Base-by-base conservation (phyloP, 2,113 vertebrate species). In the Triplophysa tibetana region DNA sequence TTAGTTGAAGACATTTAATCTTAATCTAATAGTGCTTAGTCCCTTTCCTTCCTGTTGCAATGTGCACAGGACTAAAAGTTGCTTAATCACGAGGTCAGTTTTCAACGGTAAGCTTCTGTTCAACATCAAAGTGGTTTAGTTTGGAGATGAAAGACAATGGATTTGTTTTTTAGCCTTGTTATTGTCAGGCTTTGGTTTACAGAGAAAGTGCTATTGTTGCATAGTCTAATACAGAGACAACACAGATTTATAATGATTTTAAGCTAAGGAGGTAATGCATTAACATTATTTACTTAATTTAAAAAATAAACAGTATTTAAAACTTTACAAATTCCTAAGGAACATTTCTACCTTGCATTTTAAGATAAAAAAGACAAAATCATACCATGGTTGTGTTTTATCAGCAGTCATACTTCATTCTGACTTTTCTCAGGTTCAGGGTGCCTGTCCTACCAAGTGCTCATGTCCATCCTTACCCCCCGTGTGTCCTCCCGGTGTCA, bases 401-500 rank as follows among this genome's bases (percentile, higher is more conserved):
- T 21, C 16, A 54, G 50, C n/a, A 17, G 58, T n/a, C 16, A 45
- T 9, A 64, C 16, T 54, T 69, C 68, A 17, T 54, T 54, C 50
- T 72, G 26, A 43, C 17, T 43, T 41, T 66, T 64, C 56, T 67
- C 65, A 86, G 88, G 86, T 85, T 65, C 80, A 82, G 17, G 64
- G 79, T 2, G 78, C 56, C 19, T 90, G 89, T 62, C 86, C 83
- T 1, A n/a, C 24, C 13, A 75, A 81, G 66, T 90, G 88, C 78
- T 83, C 60, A 1, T 90, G 89, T 69, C 87, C 88, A 8, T 19
- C 75, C 4, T 56, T 76, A 8, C 73, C 73, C 0, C 82, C 87
- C 9, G 76, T 60, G 9, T 90, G 89, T 69, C 74, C 85, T 26
- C 85, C 83, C 1, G 89, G 89, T 10, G 83, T 85, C 79, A 90